Conservation (phyloP, 2,797 vertebrate genomes). For the Coregonus sp. region DNA sequence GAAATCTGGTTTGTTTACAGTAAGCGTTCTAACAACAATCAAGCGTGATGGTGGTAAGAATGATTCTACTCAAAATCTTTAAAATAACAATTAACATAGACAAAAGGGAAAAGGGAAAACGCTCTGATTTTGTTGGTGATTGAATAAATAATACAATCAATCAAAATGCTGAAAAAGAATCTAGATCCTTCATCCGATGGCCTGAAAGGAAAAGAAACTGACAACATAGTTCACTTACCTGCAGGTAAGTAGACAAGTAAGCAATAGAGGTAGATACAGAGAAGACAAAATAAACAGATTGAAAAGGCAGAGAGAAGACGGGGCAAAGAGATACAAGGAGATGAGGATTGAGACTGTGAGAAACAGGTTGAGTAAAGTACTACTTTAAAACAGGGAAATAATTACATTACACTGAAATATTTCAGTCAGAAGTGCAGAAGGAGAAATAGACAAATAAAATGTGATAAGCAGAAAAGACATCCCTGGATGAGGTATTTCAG, state of each 20-base stretch:
- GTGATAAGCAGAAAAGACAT: not conserved
- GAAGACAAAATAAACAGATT: not conserved
- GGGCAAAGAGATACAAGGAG: not conserved
- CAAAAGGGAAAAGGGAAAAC: constrained; percentile 1
- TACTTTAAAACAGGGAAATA: not conserved
- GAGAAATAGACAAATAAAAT: constrained; percentile 2
- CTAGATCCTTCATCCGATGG: not conserved
- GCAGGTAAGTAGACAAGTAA: not conserved
- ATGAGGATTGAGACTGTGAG: no score
- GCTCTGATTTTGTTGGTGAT: constrained; percentile 10
- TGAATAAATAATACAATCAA: not conserved
- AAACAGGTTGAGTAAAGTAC: not conserved
- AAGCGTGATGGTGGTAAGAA: not conserved
- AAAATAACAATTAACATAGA: not conserved
- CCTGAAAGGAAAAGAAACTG: not conserved
- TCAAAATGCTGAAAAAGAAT: not conserved
- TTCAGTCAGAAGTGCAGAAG: not conserved
- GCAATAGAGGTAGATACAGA: not conserved
- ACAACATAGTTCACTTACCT: constrained; percentile 16
- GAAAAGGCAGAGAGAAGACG: not conserved
- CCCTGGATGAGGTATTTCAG: not conserved
- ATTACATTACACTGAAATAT: not conserved
- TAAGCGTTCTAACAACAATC: not conserved
- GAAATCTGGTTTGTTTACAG: not conserved
- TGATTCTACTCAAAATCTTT: not conserved